Evolutionary conservation across 2,797 vertebrate genomes (phyloP).

Genomic region (Anabas testudineus): DNA sequence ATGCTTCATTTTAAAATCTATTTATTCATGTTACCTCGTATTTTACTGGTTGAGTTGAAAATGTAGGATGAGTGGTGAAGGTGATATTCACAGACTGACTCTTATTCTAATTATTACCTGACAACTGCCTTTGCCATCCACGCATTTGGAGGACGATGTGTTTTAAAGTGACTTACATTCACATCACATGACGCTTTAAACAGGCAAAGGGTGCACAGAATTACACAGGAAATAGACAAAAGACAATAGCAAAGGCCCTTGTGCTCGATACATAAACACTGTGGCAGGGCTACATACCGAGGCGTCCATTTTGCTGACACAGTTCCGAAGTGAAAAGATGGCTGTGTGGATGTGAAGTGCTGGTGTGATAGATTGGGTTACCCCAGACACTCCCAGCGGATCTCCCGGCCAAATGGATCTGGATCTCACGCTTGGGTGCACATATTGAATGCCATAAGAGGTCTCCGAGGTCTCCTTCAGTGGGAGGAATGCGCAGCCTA

Average conservation of each 20-base stretch:
- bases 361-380: conserved; percentile 85
- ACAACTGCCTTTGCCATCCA: conserved; percentile 35
- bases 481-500: conserved; percentile 78
- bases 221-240: conserved; percentile 20
- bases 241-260: conserved; percentile 20
- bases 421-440: conserved; percentile 85
- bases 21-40: conserved; percentile 11
- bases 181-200: conserved; percentile 7
- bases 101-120: conserved; percentile 59
- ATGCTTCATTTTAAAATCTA: conserved; percentile 7
- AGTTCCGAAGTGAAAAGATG: conserved; percentile 79
- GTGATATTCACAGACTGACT: conserved; percentile 55
- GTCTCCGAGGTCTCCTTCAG: conserved; percentile 83
- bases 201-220: background rate
- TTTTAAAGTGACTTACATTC: conserved; percentile 19
- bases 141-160: conserved; percentile 8
- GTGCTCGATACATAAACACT: conserved; percentile 39
- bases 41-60: background rate
- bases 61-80: conserved; percentile 29
- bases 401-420: conserved; percentile 82
- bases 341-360: conserved; percentile 78
- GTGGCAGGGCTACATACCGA: conserved; percentile 30
- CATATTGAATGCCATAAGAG: conserved; percentile 86
- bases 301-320: conserved; percentile 82
- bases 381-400: conserved; percentile 83